These are phyloP conservation scores for Antheraea assamensis DNA, from an alignment of 2,888 invertebrate species.

Conservation along the genomic window DNA sequence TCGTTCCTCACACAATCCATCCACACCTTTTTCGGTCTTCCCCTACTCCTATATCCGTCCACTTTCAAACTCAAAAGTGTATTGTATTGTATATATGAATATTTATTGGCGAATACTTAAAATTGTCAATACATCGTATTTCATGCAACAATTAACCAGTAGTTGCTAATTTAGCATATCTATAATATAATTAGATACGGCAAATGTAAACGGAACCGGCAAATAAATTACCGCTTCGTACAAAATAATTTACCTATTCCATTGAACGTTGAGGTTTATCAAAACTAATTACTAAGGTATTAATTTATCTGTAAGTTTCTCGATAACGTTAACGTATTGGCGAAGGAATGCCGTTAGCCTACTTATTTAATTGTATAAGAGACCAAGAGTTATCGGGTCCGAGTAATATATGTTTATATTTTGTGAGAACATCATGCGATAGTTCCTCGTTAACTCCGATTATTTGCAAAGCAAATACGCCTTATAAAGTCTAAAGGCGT, in stretches of 20 bases:
- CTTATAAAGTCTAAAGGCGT: neutral
- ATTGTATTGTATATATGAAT: too few relatives aligned
- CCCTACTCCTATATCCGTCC: too few relatives aligned
- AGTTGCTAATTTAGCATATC: neutral
- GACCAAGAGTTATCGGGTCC: neutral
- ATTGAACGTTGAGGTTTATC: slow-evolving; percentile 5
- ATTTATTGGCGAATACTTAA: neutral
- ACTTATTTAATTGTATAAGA: slow-evolving; percentile 26
- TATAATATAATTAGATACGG: neutral
- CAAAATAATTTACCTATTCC: slow-evolving; percentile 13
- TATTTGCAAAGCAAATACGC: neutral
- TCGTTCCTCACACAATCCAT: too few relatives aligned
- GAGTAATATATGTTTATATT: slow-evolving; percentile 13
- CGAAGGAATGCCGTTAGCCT: slow-evolving; percentile 31
- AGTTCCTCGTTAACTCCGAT: neutral
- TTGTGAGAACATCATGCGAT: slow-evolving; percentile 6
- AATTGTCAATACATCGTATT: neutral
- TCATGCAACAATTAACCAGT: neutral
- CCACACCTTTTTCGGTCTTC: too few relatives aligned
- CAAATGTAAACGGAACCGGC: neutral
- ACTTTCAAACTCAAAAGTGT: too few relatives aligned
- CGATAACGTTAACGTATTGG: slow-evolving; percentile 23
- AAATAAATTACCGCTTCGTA: neutral
- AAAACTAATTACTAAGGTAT: slow-evolving; percentile 29
- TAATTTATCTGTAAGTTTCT: slow-evolving; percentile 22